Conservation (phyloP, 2,113 vertebrate species). For the Gavialis gangeticus region DNA sequence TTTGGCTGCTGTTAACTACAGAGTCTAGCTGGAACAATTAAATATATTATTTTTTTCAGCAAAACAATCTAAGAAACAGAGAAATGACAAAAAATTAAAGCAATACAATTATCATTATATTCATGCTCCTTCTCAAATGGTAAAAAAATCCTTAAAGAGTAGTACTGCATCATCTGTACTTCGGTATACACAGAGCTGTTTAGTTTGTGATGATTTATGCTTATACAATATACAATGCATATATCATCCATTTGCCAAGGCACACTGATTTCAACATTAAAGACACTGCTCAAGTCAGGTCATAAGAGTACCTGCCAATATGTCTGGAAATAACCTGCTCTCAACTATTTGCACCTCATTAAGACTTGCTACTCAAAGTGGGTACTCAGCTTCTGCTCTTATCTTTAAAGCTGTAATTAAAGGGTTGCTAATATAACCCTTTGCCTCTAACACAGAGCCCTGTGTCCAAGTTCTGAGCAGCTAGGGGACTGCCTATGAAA, state of each 20-base stretch:
- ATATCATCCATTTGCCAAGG: background rate
- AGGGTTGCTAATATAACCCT: too few species aligned
- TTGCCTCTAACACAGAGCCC: too few species aligned
- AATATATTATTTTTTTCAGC: background rate
- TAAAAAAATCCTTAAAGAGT: background rate
- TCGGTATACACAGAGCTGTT: background rate
- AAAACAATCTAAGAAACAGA: background rate
- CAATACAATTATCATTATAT: background rate
- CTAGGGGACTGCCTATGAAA: too few species aligned
- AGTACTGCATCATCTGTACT: background rate
- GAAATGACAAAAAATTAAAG: background rate
- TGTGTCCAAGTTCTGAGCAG: too few species aligned
- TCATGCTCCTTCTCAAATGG: background rate
- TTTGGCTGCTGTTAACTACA: background rate
- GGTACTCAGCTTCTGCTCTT: too few species aligned
- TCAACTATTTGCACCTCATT: too few species aligned
- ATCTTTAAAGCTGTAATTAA: too few species aligned
- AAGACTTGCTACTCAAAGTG: too few species aligned
- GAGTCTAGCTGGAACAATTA: background rate
- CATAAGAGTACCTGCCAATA: too few species aligned
- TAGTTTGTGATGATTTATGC: background rate
- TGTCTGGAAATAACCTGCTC: too few species aligned
- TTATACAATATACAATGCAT: background rate
- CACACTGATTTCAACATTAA: background rate
- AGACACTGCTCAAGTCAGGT: too few species aligned